These are phyloP conservation scores for Plotosus lineatus DNA, from an alignment of 2,113 vertebrate genomes.

Conservation along the genomic window DNA sequence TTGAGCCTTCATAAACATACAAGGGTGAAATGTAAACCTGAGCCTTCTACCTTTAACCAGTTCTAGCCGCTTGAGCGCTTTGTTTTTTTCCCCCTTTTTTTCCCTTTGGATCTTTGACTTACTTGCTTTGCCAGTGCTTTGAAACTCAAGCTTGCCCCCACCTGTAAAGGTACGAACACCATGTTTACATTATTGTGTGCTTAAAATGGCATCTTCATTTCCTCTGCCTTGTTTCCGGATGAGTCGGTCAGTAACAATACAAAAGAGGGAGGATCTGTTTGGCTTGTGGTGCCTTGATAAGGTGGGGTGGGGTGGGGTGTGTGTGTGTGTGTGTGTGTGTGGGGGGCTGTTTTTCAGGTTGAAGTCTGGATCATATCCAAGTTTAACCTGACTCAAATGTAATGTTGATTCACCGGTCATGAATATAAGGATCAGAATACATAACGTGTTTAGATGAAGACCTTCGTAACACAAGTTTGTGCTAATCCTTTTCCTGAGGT, in stretches of 20 bases:
- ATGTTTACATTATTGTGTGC: slow-evolving; percentile 64
- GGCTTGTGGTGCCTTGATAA: slow-evolving; percentile 36
- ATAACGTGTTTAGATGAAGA: slow-evolving; percentile 31
- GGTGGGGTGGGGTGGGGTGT: no score
- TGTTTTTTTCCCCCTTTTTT: slow-evolving; percentile 61
- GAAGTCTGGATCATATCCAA: slow-evolving; percentile 13
- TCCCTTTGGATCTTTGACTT: slow-evolving; percentile 57
- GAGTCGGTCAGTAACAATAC: slow-evolving; percentile 38
- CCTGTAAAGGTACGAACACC: slow-evolving; percentile 52
- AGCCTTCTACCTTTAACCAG: slow-evolving; percentile 58
- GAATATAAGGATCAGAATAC: slow-evolving; percentile 37
- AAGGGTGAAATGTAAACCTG: slow-evolving; percentile 73
- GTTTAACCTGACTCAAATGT: slow-evolving; percentile 33
- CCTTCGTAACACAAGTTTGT: neutral
- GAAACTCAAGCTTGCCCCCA: slow-evolving; percentile 51
- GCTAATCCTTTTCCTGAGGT: slow-evolving; percentile 26
- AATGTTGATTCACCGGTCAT: slow-evolving; percentile 33
- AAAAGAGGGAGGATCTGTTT: slow-evolving; percentile 39
- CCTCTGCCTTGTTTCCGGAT: slow-evolving; percentile 53
- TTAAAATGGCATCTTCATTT: slow-evolving; percentile 65
- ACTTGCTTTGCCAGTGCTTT: slow-evolving; percentile 43
- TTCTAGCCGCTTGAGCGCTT: slow-evolving; percentile 56
- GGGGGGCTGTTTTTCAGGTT: no score
- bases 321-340: no score
- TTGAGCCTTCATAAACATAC: slow-evolving; percentile 46